A percentile compares a stretch with the other conserved stretches of the same genome.
Evolutionary conservation across 1,140 invertebrate species (phyloP).

Genomic region (Apis florea): DNA sequence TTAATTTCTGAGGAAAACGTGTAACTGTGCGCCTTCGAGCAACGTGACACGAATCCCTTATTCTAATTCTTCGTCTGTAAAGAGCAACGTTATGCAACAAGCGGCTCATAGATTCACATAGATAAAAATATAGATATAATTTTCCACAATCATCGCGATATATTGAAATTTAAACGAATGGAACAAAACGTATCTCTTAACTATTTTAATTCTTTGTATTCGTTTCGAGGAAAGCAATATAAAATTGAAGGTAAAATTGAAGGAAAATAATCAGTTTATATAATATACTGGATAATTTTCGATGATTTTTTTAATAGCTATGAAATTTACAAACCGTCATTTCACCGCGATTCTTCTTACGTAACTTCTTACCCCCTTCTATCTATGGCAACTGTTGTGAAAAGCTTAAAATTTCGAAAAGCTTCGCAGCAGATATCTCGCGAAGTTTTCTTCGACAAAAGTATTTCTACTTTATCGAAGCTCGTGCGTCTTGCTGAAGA

Average conservation of each 20-base stretch:
- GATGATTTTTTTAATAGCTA: too few species aligned
- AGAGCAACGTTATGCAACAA: background rate
- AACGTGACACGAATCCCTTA: slow-evolving; percentile 3
- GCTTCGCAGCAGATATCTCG: background rate
- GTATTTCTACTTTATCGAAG: background rate
- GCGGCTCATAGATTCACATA: background rate
- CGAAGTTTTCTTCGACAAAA: background rate
- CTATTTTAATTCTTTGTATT: too few species aligned
- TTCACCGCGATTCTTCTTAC: background rate
- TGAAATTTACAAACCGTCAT: too few species aligned
- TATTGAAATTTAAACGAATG: background rate
- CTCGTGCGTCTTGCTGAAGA: background rate
- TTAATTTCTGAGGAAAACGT: slow-evolving; percentile 44
- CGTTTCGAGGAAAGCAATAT: too few species aligned
- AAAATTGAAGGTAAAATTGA: too few species aligned
- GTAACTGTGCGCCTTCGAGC: slow-evolving; percentile 20
- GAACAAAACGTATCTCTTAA: accelerated
- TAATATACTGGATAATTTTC: too few species aligned
- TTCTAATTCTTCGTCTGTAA: background rate
- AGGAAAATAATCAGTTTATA: too few species aligned
- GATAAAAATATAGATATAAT: too few species aligned
- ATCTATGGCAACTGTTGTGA: background rate
- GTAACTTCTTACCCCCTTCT: background rate
- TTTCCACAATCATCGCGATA: too few species aligned
- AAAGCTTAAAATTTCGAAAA: slow-evolving; percentile 1